phyloP scores from a whole-genome alignment of 2,113 vertebrate genomes.

The Dunckerocampus dactyliophorus region DNA sequence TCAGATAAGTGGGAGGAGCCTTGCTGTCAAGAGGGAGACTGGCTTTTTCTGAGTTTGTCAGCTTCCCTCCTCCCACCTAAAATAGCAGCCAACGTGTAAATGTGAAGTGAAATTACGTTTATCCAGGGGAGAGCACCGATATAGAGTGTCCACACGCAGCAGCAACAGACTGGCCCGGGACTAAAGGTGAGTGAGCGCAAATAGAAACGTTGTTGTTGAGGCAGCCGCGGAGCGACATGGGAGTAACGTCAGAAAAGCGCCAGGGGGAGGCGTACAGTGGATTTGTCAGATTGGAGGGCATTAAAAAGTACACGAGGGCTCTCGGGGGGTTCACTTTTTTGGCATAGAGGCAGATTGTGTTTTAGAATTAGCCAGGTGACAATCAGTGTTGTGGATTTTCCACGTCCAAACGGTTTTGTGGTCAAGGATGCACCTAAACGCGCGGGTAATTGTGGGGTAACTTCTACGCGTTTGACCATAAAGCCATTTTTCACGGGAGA shows the following conservation, averaged over 20 bases:
- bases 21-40: conserved; percentile 72
- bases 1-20: conserved; percentile 28
- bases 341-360: background rate
- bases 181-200: conserved; percentile 76
- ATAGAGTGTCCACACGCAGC: conserved; percentile 75
- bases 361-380: too few relatives aligned
- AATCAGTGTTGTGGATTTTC: background rate
- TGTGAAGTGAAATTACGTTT: conserved; percentile 76
- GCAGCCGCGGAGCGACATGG: conserved; percentile 38
- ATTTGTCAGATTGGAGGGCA: conserved; percentile 33
- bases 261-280: conserved; percentile 69
- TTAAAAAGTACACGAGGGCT: background rate
- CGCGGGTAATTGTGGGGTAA: conserved; percentile 21
- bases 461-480: conserved; percentile 17
- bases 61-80: conserved; percentile 73
- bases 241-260: conserved; percentile 48
- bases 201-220: conserved; percentile 72
- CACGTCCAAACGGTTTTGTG: background rate
- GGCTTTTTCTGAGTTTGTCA: conserved; percentile 79
- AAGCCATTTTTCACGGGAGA: conserved; percentile 3
- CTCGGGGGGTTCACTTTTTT: too few relatives aligned
- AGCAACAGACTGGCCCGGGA: conserved; percentile 56
- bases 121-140: conserved; percentile 72
- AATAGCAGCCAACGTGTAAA: conserved; percentile 77
- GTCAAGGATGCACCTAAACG: conserved; percentile 20